Conservation (phyloP, 2,888 invertebrate genomes). For the Frankliniella intonsa region DNA sequence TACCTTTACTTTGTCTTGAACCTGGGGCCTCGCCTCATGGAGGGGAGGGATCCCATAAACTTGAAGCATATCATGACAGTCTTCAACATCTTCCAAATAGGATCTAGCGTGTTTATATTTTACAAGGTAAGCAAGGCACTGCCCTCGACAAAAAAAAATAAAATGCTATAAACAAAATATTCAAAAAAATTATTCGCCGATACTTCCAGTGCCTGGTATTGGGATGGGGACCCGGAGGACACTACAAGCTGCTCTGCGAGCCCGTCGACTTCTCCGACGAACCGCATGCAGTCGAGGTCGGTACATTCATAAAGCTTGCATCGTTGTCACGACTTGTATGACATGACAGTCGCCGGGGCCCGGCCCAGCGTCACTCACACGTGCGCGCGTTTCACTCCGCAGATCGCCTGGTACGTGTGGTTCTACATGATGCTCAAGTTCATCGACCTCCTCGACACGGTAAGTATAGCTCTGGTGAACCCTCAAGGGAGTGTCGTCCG, state of each 20-base stretch:
- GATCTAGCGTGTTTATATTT: slow-evolving; percentile 49
- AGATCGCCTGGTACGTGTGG: slow-evolving; percentile 54
- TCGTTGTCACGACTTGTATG: no score
- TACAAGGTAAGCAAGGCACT: slow-evolving; percentile 45
- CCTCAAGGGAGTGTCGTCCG: no score
- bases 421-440: slow-evolving; percentile 57
- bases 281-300: slow-evolving; percentile 34
- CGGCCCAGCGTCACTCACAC: no score
- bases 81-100: slow-evolving; percentile 53
- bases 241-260: slow-evolving; percentile 39
- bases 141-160: not conserved
- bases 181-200: no score
- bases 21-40: slow-evolving; percentile 64
- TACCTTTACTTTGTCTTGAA: slow-evolving; percentile 68
- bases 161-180: no score
- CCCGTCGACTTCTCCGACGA: slow-evolving; percentile 39
- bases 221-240: slow-evolving; percentile 24
- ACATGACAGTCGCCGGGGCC: no score
- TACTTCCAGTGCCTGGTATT: not conserved
- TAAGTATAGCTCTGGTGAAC: slow-evolving; percentile 44
- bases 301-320: not conserved
- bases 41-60: slow-evolving; percentile 50
- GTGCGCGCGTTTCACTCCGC: slow-evolving; percentile 28
- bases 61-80: slow-evolving; percentile 49
- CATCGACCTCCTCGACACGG: slow-evolving; percentile 56